Evolutionary conservation across 2,888 invertebrate species (phyloP).

Genomic region (Andrena trimmerana): DNA sequence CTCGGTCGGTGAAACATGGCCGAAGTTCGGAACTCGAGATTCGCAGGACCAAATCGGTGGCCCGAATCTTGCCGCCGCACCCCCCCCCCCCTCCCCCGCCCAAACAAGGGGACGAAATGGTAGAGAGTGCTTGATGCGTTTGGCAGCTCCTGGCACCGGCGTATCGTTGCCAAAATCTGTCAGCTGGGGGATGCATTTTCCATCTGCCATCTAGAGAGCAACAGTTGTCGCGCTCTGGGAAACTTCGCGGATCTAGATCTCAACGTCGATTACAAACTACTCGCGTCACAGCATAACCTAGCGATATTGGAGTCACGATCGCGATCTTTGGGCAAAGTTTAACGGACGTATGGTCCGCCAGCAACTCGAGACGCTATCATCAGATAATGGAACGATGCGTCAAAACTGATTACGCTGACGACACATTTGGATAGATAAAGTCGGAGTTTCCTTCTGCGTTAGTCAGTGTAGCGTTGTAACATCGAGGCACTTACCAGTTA

Average conservation of each 20-base stretch:
- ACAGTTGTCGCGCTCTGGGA: slow-evolving; percentile 65
- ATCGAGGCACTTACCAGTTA: neutral
- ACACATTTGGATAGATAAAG: neutral
- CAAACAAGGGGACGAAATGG: neutral
- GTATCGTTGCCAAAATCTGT: slow-evolving; percentile 63
- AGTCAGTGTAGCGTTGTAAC: neutral
- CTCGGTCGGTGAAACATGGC: slow-evolving; percentile 19
- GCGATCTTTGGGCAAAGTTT: neutral
- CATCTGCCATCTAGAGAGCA: slow-evolving; percentile 58
- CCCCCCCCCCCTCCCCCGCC: too few relatives aligned
- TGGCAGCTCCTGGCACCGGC: slow-evolving; percentile 1
- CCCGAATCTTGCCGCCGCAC: slow-evolving; percentile 20
- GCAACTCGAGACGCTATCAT: neutral
- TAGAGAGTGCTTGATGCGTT: slow-evolving; percentile 34
- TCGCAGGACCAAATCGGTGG: slow-evolving; percentile 22
- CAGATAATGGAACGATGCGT: neutral
- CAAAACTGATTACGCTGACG: neutral
- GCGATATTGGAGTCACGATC: neutral
- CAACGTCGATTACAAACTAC: slow-evolving; percentile 45
- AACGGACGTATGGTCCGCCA: neutral
- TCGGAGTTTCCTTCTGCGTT: neutral
- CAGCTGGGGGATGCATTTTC: slow-evolving; percentile 41
- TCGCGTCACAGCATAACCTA: slow-evolving; percentile 7
- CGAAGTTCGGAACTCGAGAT: slow-evolving; percentile 25
- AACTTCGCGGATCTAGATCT: slow-evolving; percentile 62